A percentile compares a stretch with the other conserved stretches of the same genome.
These are phyloP conservation scores for Stomatorhinus walkeri DNA, from an alignment of 2,797 vertebrate genomes.

Conservation along the genomic window DNA sequence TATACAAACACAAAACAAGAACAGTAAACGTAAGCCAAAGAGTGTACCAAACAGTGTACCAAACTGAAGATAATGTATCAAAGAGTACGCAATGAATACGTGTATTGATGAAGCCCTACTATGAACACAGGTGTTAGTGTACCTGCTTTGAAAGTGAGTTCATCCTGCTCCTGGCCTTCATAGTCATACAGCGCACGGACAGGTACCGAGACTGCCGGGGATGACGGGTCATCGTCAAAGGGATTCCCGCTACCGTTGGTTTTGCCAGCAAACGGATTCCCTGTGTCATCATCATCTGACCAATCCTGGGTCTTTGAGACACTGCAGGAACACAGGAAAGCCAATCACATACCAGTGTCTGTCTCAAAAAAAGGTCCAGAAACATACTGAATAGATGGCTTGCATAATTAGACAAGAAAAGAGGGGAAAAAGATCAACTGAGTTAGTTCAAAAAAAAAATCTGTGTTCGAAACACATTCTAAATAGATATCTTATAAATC, in stretches of 20 bases:
- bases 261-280: constrained; percentile 76
- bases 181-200: constrained; percentile 93
- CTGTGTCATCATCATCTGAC: constrained; percentile 80
- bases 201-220: constrained; percentile 66
- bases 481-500: constrained; percentile 21
- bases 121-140: not conserved
- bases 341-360: constrained; percentile 2
- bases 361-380: not conserved
- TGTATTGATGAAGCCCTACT: too few species aligned
- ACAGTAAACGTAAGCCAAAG: not conserved
- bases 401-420: constrained; percentile 36
- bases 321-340: constrained; percentile 52
- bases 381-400: constrained; percentile 23
- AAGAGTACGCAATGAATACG: not conserved
- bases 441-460: constrained; percentile 19
- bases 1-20: not conserved
- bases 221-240: constrained; percentile 76
- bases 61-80: not conserved
- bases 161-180: constrained; percentile 92
- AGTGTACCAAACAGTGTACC: not conserved
- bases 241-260: constrained; percentile 85
- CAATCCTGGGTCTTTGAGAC: constrained; percentile 81
- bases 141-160: constrained; percentile 96
- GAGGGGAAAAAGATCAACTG: constrained; percentile 28
- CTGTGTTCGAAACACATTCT: constrained; percentile 23